phyloP scores from a whole-genome alignment of 1,140 invertebrate species.

The Adoxophyes honmai region DNA sequence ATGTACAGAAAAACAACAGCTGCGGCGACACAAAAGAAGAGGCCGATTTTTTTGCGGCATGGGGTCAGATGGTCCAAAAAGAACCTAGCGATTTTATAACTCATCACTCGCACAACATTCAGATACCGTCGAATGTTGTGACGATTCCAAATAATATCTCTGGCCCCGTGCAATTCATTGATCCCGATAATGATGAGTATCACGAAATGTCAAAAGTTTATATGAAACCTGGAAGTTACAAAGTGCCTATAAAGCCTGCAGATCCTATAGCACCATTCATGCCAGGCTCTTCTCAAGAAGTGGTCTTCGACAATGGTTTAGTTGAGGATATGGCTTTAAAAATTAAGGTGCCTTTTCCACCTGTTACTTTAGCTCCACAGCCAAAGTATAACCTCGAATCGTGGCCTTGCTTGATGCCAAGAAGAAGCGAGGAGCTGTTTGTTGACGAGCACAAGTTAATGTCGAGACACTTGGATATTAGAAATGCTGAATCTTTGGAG shows the following conservation, averaged over 20 bases:
- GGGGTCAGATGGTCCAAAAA: constrained; percentile 75
- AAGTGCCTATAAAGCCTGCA: constrained; percentile 70
- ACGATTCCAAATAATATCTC: constrained; percentile 65
- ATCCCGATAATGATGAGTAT: constrained; percentile 72
- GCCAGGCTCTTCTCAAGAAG: constrained; percentile 42
- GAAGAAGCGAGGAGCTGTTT: constrained; percentile 50
- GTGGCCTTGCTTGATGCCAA: constrained; percentile 61
- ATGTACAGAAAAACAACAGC: constrained; percentile 65
- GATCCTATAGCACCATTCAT: constrained; percentile 50
- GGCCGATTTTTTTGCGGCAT: constrained; percentile 70
- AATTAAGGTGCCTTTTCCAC: constrained; percentile 49
- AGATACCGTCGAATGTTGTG: constrained; percentile 61
- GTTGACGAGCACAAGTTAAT: constrained; percentile 49
- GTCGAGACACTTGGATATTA: constrained; percentile 41
- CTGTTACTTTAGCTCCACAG: constrained; percentile 61
- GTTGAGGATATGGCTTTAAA: constrained; percentile 45
- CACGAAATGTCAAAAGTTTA: constrained; percentile 72
- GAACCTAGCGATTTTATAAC: constrained; percentile 69
- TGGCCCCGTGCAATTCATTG: constrained; percentile 72
- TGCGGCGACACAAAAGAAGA: constrained; percentile 69
- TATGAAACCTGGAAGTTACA: constrained; percentile 74
- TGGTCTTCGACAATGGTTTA: constrained; percentile 38
- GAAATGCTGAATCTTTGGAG: constrained; percentile 47
- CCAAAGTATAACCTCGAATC: constrained; percentile 68
- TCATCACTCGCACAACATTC: constrained; percentile 68